These are phyloP conservation scores for Pterostichus madidus DNA, from an alignment of 2,888 invertebrate species.

Conservation along the genomic window DNA sequence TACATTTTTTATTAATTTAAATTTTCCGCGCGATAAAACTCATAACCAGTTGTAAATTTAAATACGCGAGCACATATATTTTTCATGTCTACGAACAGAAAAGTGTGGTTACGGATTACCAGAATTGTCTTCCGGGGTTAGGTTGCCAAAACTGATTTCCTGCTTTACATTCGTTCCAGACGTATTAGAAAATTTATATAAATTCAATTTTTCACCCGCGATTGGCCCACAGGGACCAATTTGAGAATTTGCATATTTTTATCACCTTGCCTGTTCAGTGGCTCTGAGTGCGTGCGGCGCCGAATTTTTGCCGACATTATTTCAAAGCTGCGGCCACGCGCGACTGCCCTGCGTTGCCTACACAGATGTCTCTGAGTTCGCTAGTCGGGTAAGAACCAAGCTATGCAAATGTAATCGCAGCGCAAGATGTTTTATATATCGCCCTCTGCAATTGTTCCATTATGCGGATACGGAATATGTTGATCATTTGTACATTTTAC, in stretches of 20 bases:
- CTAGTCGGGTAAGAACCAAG: not conserved
- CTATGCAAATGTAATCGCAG: conserved; percentile 55
- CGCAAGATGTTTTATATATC: conserved; percentile 41
- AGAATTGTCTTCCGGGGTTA: not conserved
- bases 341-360: conserved; percentile 1
- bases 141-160: conserved; percentile 56
- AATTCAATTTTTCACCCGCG: conserved; percentile 67
- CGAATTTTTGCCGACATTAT: conserved; percentile 51
- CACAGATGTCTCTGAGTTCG: conserved; percentile 51
- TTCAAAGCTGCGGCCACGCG: conserved; percentile 48
- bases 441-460: conserved; percentile 21
- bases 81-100: conserved; percentile 7
- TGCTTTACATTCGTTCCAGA: conserved; percentile 62
- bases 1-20: conserved; percentile 61
- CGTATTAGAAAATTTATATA: conserved; percentile 67
- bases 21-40: conserved; percentile 53
- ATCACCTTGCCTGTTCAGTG: conserved; percentile 64
- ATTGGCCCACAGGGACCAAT: conserved; percentile 66
- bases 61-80: conserved; percentile 38
- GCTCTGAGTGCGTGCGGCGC: conserved; percentile 26
- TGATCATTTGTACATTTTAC: not conserved
- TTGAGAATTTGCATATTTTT: conserved; percentile 66
- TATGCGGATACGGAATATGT: not conserved
- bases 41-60: conserved; percentile 53
- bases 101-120: not conserved